Base-by-base conservation (phyloP, 2,113 vertebrate genomes). In the Otocyon megalotis region DNA sequence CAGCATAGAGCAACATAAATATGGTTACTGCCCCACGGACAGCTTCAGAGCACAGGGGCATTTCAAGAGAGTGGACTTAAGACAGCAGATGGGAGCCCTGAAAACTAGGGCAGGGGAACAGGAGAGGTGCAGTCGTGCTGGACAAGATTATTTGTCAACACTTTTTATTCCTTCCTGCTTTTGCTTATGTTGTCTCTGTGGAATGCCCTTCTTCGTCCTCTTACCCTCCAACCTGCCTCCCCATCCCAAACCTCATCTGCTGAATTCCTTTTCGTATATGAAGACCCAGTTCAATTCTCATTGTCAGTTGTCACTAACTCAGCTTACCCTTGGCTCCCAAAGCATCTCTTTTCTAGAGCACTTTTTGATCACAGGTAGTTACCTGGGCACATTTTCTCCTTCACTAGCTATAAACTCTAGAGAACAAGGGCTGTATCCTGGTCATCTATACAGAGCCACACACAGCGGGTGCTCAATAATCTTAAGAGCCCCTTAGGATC, bases 1-100 rank as follows among this genome's bases (percentile, higher is more conserved):
- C n/a, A 69, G 32, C 76, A 91, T 86, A 93, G 35, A 92, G 9
- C 79, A 88, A 89, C 58, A 82, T n/a, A 88, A 63, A 96, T 35
- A 82, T 22, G 22, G 71, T 54, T 16, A 35, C 67, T 28, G 8
- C 48, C n/a, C 37, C 43, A 60, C 0, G 22, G 58, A 35, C 48
- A 43, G 54, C 3, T 80, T 37, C 3, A 24, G 4, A 30, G 56
- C 50, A 37, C 1, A 20, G 24, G 60, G 20, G 8, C 9, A 19
- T 54, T 14, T 72, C 0, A 26, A 14, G 11, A 50, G 4, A 35
- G 1, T 19, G 22, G 26, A 28, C 10, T 35, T 43, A 8, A 30
- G 65, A 37, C 2, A 79, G 3, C 37, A 69, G 54, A 32, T 10
- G 22, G 32, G 35, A 84, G 56, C 43, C 63, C 81, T 71, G 74